Evolutionary conservation across 2,888 invertebrate genomes (phyloP), one percentile per base, ranked within the genome.

Genomic region (Cotesia congregata): DNA sequence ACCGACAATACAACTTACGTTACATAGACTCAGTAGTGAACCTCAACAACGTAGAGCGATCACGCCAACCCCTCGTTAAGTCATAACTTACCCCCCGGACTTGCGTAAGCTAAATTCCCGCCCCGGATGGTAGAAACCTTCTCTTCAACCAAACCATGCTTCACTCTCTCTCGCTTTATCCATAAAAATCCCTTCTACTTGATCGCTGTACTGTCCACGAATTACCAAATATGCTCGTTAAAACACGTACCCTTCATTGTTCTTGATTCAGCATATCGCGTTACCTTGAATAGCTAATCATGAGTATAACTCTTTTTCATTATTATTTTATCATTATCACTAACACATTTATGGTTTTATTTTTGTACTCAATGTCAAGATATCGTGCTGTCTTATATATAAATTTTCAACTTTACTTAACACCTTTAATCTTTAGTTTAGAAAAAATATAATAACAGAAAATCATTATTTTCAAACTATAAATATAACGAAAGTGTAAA

Each of bases 41-140:
- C 30, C 30, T 30, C 30, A 68, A 76, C 72, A 68, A 68, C 62
- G 50, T 50, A 50, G 9, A 50, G 62, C 69, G 72, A 76, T 85
- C 88, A 89, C 88, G 89, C 88, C 83, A 88, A 88, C 86, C 86
- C 86, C 88, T 89, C 89, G 88, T 89, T 89, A 89, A 88, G 88
- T 86, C 88, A 88, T 89, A 89, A 89, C 87, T 89, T 87, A 88
- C 86, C 85, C 85, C 85, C 77, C 39, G 64, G 70, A 70, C 69
- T 62, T 70, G 72, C 75, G 65, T 67, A 77, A 60, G 62, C 69
- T 75, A 40, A 72, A 72, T 62, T 62, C 71, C n/a, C 59, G 69
- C 69, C 71, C 71, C 74, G 60, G 75, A 60, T 74, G 77, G 72
- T 78, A 65, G 75, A 64, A 30, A 41, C 67, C 59, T 71, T 50